Percentiles rank a stretch among this genome's conserved stretches.
Evolutionary conservation across 2,113 vertebrate species (phyloP).

Genomic region (Ophiodon elongatus): DNA sequence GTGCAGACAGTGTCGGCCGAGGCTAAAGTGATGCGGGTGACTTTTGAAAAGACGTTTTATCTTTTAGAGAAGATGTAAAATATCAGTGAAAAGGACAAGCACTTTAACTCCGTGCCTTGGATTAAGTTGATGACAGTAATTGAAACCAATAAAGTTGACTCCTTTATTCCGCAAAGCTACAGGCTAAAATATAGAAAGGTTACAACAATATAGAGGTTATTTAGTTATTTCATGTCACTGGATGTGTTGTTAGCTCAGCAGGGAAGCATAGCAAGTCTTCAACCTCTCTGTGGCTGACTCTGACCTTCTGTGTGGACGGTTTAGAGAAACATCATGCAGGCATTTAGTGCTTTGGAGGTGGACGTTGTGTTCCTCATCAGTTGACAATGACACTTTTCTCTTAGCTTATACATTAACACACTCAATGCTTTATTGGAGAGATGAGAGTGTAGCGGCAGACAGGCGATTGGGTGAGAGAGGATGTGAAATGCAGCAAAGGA

Average conservation of each 20-base stretch:
- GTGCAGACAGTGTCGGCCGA: neutral
- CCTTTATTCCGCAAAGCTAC: neutral
- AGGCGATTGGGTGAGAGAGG: neutral
- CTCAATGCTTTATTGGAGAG: neutral
- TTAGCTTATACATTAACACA: neutral
- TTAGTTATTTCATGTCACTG: neutral
- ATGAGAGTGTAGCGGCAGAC: neutral
- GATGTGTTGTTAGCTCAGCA: neutral
- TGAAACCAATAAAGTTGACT: neutral
- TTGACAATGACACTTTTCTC: neutral
- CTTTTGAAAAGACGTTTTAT: constrained; percentile 18
- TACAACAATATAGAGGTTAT: neutral
- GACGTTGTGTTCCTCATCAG: neutral
- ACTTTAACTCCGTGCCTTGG: neutral
- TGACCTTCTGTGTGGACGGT: neutral
- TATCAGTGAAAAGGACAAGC: neutral
- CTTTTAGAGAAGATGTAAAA: neutral
- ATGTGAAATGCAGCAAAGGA: neutral
- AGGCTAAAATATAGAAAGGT: neutral
- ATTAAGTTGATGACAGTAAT: neutral
- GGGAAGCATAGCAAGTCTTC: neutral
- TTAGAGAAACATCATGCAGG: neutral
- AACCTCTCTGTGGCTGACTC: neutral
- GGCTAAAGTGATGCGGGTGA: neutral
- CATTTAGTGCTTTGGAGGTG: neutral